These are phyloP conservation scores for Athalia cordata DNA, from an alignment of 2,888 invertebrate species.

Conservation along the genomic window DNA sequence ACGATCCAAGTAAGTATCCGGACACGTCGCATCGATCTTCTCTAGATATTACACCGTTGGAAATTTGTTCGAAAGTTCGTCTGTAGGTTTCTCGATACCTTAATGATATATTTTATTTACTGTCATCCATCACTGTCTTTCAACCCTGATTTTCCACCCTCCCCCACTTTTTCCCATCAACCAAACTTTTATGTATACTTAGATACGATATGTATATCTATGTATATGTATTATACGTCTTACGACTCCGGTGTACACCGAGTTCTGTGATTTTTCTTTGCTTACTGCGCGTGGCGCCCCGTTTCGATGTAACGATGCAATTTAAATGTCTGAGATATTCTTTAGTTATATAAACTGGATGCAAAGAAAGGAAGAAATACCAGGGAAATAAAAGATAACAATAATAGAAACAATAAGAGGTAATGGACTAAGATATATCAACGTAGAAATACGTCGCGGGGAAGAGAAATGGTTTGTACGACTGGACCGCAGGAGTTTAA, in stretches of 20 bases:
- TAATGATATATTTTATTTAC: background rate
- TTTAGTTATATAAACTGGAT: slow-evolving; percentile 33
- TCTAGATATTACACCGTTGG: background rate
- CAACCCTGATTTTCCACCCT: background rate
- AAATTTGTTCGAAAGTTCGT: background rate
- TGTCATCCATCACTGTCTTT: slow-evolving; percentile 12
- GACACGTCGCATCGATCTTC: background rate
- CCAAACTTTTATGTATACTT: slow-evolving; percentile 22
- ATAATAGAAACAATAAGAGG: slow-evolving; percentile 44
- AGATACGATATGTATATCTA: background rate
- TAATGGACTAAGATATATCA: slow-evolving; percentile 38
- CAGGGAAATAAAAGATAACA: slow-evolving; percentile 33
- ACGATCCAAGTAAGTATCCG: background rate
- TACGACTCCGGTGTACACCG: no score
- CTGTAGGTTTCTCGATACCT: background rate
- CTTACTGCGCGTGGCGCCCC: slow-evolving; percentile 50
- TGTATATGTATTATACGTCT: background rate
- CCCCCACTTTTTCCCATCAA: background rate
- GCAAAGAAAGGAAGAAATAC: slow-evolving; percentile 44
- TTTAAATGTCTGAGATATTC: slow-evolving; percentile 59
- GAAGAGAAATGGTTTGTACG: background rate
- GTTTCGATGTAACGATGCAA: slow-evolving; percentile 61
- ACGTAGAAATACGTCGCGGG: background rate
- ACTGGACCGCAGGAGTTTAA: slow-evolving; percentile 7
- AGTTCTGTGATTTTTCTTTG: slow-evolving; percentile 37